A percentile compares a stretch with the other conserved stretches of the same genome.
These are phyloP conservation scores for Echinarachnius parma DNA, from an alignment of 53 echinoderm and acorn worm genomes.

Conservation along the genomic window DNA sequence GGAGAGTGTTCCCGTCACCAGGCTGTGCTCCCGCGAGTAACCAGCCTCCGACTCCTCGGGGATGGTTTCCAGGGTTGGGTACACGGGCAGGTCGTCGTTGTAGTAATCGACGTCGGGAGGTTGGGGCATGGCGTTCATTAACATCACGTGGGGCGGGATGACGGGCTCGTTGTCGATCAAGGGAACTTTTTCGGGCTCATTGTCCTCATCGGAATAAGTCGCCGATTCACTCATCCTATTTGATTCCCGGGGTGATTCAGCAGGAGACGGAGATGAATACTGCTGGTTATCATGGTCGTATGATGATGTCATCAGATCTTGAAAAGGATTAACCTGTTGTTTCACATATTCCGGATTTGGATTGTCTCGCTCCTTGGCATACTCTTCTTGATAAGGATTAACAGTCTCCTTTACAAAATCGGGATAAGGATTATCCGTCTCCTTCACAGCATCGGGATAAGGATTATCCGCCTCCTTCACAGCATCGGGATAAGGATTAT, in stretches of 20 bases:
- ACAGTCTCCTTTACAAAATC: not conserved
- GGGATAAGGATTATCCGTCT: no score
- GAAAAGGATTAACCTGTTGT: not conserved
- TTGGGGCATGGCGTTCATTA: slow-evolving; percentile 34
- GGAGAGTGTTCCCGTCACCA: slow-evolving; percentile 32
- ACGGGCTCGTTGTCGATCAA: no score
- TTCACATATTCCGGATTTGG: not conserved
- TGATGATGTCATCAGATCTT: no score
- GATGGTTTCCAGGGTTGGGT: slow-evolving; percentile 56
- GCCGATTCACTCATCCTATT: not conserved
- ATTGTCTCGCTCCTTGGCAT: no score
- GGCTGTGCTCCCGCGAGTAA: slow-evolving; percentile 37
- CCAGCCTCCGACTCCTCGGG: slow-evolving; percentile 55
- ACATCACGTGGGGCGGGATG: slow-evolving; percentile 17
- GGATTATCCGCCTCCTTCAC: slow-evolving; percentile 35
- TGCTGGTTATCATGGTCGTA: no score
- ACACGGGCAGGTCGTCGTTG: slow-evolving; percentile 42
- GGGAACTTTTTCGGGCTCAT: no score
- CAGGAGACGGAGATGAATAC: no score
- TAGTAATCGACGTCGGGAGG: slow-evolving; percentile 28
- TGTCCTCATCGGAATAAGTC: not conserved
- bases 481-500: not conserved
- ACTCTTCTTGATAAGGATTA: no score
- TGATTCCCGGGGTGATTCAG: no score
- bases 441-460: not conserved